phyloP scores from a whole-genome alignment of 2,113 vertebrate genomes.

The Microtus richardsoni region DNA sequence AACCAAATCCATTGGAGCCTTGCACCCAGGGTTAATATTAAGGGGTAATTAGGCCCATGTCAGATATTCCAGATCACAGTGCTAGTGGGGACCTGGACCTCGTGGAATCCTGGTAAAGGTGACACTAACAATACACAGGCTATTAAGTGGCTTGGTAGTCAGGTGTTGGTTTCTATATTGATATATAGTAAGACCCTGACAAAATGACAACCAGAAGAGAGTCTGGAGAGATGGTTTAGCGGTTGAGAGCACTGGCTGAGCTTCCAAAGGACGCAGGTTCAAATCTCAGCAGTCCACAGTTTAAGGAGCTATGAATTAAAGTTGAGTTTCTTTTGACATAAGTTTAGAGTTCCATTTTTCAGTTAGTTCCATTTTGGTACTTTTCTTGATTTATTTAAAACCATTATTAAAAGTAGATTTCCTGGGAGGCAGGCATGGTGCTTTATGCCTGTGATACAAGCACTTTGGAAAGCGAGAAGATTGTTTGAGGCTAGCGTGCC shows the following conservation, averaged over 20 bases:
- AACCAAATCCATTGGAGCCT: neutral
- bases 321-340: neutral
- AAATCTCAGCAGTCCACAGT: neutral
- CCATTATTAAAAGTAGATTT: constrained; percentile 3
- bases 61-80: neutral
- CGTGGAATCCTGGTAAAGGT: neutral
- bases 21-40: neutral
- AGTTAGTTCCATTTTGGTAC: neutral
- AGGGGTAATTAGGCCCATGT: neutral
- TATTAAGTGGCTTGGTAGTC: neutral
- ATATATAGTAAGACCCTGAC: neutral
- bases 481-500: neutral
- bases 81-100: neutral
- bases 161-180: neutral
- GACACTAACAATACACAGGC: neutral
- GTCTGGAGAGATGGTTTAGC: neutral
- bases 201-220: neutral
- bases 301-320: neutral
- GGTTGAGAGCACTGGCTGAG: neutral
- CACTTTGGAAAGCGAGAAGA: neutral
- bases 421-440: neutral
- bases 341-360: neutral
- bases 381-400: constrained; percentile 48
- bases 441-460: neutral
- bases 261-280: neutral